phyloP scores from a whole-genome alignment of 2,797 vertebrate species.

The Schizopygopsis malacanthus region DNA sequence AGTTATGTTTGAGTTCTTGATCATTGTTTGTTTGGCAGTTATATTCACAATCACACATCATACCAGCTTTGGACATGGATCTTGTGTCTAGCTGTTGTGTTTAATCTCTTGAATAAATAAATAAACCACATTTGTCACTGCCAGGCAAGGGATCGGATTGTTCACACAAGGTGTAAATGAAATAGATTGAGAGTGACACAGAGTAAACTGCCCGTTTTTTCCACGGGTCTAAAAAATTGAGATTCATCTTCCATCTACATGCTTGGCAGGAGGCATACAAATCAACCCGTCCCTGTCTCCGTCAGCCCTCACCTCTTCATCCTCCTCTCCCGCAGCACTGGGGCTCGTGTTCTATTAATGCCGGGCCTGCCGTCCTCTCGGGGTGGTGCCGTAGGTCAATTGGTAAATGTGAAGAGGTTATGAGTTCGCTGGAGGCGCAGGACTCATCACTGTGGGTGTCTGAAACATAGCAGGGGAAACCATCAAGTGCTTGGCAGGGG shows the following conservation, averaged over 20 bases:
- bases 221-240: neutral
- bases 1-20: slow-evolving; percentile 3
- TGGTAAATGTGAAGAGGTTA: slow-evolving; percentile 28
- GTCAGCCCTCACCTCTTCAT: neutral
- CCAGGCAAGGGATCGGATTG: slow-evolving; percentile 14
- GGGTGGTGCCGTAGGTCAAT: slow-evolving; percentile 22
- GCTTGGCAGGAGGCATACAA: slow-evolving; percentile 23
- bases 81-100: slow-evolving; percentile 17
- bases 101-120: slow-evolving; percentile 35
- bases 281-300: slow-evolving; percentile 12
- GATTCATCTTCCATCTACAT: slow-evolving; percentile 35
- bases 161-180: slow-evolving; percentile 35
- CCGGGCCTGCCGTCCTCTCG: neutral
- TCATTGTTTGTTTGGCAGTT: slow-evolving; percentile 6
- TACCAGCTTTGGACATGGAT: neutral
- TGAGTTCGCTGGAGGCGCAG: slow-evolving; percentile 1
- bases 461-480: neutral
- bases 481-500: neutral
- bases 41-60: slow-evolving; percentile 5
- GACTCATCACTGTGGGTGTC: slow-evolving; percentile 15
- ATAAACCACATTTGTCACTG: slow-evolving; percentile 29
- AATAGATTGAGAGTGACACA: slow-evolving; percentile 39
- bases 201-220: slow-evolving; percentile 21
- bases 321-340: neutral
- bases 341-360: slow-evolving; percentile 34